Evolutionary conservation across 2,113 vertebrate species (phyloP).

Genomic region (Ahaetulla prasina): DNA sequence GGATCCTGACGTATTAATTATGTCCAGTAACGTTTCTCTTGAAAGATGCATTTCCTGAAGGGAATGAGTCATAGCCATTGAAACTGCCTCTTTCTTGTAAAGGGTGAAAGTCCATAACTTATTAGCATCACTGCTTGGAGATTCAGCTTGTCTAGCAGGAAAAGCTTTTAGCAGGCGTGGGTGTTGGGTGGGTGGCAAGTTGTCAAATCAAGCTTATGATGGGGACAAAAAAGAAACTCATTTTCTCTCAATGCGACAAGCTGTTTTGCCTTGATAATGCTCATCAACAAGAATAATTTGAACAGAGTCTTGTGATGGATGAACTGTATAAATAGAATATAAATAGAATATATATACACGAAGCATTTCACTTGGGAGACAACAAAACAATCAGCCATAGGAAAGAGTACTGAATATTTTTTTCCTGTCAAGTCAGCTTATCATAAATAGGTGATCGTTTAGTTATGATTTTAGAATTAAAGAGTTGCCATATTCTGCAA

Average conservation of each 20-base stretch:
- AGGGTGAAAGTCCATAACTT: conserved; percentile 21
- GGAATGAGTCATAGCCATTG: conserved; percentile 16
- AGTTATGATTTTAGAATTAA: neutral
- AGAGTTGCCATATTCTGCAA: neutral
- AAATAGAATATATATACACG: neutral
- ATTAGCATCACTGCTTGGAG: conserved; percentile 25
- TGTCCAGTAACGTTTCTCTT: neutral
- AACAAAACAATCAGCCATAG: conserved; percentile 8
- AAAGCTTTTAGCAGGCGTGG: conserved; percentile 17
- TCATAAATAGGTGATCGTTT: neutral
- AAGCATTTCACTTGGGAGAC: conserved; percentile 6
- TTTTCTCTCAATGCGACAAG: conserved; percentile 27
- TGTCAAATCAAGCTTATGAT: conserved; percentile 35
- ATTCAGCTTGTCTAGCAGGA: conserved; percentile 45
- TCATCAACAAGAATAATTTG: conserved; percentile 45
- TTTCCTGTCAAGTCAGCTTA: neutral
- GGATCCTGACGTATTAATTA: neutral
- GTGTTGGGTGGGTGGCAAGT: conserved; percentile 10
- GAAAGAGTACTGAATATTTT: neutral
- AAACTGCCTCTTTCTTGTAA: conserved; percentile 25
- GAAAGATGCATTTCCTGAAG: conserved; percentile 6
- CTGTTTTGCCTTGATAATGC: conserved; percentile 45
- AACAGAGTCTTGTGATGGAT: conserved; percentile 10
- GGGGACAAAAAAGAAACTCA: conserved; percentile 30
- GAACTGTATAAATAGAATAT: conserved; percentile 20